Evolutionary conservation across 2,113 vertebrate species (phyloP), one percentile per base, ranked within the genome.

Genomic region (Myiozetetes cayanensis): DNA sequence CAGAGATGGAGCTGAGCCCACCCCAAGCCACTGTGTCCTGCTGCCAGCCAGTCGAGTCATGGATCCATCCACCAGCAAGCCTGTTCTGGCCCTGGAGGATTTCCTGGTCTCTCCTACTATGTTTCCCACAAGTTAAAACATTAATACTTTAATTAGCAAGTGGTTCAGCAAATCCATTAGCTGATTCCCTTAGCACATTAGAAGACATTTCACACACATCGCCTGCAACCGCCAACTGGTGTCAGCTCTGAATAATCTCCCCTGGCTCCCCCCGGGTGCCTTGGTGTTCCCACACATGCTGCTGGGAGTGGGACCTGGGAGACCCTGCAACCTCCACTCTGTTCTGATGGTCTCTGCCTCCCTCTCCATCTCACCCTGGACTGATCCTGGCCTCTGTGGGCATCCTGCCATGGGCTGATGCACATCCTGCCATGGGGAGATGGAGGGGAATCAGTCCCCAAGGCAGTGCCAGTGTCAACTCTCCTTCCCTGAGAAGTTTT

Each of bases 241-340:
- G 71, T 23, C 4, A 5, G 37, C 44, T 77, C 73, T 33, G 62
- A 72, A 41, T 66, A 11, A 70, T 16, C 89, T 59, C 9, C 47
- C 24, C n/a, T 1, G 0, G 10, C 25, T 52, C 21, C 2, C 21
- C 31, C 7, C 41, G 43, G 30, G 52, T 46, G 62, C 44, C 80
- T 59, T 2, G 0, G 18, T 10, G 6, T 33, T 50, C 56, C 52
- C 50, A 43, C 1, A 0, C 22, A 6, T 0, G 3, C 2, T 62
- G 44, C 49, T 53, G 10, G 8, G 4, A 35, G 14, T 59, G 22
- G n/a, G n/a, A 35, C n/a, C 20, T 14, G 10, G 56, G 56, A 59
- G 56, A 59, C 56, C 10, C 33, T 35, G 56, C 56, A 58, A n/a
- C 6, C 37, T 59, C 41, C 3, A 2, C 14, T 43, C 76, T 8